These are phyloP conservation scores for Drosophila sucinea DNA, from an alignment of 1,140 invertebrate genomes.

Conservation along the genomic window DNA sequence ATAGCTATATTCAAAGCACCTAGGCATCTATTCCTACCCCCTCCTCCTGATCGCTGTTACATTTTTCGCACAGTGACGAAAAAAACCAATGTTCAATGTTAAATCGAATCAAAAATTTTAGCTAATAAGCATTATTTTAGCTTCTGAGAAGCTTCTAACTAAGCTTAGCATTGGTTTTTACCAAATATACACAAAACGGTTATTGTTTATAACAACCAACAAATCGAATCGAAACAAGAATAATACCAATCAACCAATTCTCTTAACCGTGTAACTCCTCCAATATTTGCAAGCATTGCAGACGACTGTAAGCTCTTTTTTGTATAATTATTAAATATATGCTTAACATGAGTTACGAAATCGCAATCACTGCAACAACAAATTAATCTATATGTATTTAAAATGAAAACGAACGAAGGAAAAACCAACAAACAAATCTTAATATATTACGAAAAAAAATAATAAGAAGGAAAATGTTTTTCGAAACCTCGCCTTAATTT, in stretches of 20 bases:
- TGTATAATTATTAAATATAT: slow-evolving; percentile 6
- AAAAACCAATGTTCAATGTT: slow-evolving; percentile 30
- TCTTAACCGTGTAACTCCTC: slow-evolving; percentile 37
- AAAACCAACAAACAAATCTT: slow-evolving; percentile 15
- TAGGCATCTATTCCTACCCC: neutral
- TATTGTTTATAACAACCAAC: slow-evolving; percentile 30
- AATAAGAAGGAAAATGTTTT: slow-evolving; percentile 41
- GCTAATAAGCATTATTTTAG: slow-evolving; percentile 45
- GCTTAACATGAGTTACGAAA: slow-evolving; percentile 55
- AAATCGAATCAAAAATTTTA: slow-evolving; percentile 52
- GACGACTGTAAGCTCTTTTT: slow-evolving; percentile 60
- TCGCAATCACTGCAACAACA: slow-evolving; percentile 54
- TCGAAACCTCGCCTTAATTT: slow-evolving; percentile 65
- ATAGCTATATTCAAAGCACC: neutral
- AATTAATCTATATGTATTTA: slow-evolving; percentile 2
- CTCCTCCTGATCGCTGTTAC: neutral
- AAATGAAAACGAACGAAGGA: slow-evolving; percentile 28
- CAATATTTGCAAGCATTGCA: slow-evolving; percentile 56
- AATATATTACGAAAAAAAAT: slow-evolving; percentile 26
- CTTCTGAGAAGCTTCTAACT: slow-evolving; percentile 70
- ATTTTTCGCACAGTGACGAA: slow-evolving; percentile 21
- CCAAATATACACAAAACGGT: slow-evolving; percentile 11
- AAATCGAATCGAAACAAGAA: slow-evolving; percentile 3
- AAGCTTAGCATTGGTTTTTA: slow-evolving; percentile 47
- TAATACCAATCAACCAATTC: neutral